Evolutionary conservation across 2,888 invertebrate species (phyloP).

Genomic region (Nomada flava): DNA sequence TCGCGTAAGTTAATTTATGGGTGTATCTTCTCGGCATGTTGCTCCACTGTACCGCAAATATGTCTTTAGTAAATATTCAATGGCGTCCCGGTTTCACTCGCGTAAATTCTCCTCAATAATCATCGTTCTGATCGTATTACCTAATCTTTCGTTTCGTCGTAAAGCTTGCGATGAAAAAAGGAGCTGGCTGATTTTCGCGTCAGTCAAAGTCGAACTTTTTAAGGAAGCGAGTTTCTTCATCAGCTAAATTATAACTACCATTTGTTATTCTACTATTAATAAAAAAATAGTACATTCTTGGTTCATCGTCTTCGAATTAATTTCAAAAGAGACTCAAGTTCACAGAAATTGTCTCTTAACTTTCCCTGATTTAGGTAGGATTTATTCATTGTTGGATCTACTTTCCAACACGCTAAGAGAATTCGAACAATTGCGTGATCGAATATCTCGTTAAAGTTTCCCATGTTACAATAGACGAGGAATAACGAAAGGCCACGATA

Average conservation of each 20-base stretch:
- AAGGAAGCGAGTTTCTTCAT: slow-evolving; percentile 18
- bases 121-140: not conserved
- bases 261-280: no score
- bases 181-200: slow-evolving; percentile 15
- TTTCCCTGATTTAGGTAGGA: not conserved
- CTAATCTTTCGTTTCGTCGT: not conserved
- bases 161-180: not conserved
- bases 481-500: not conserved
- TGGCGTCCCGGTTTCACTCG: not conserved
- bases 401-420: not conserved
- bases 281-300: no score
- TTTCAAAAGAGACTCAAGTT: not conserved
- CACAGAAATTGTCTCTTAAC: not conserved
- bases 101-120: not conserved
- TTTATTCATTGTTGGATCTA: not conserved
- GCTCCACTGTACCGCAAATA: slow-evolving; percentile 21
- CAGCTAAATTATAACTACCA: slow-evolving; percentile 6
- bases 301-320: no score
- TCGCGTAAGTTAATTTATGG: slow-evolving; percentile 55
- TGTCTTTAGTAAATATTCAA: slow-evolving; percentile 36
- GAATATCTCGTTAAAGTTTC: slow-evolving; percentile 55
- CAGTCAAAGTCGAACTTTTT: slow-evolving; percentile 10
- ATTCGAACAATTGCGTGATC: slow-evolving; percentile 29
- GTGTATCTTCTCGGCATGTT: slow-evolving; percentile 16
- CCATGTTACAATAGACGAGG: not conserved